phyloP scores from a whole-genome alignment of 2,797 vertebrate species.

The Tiaroga cobitis region DNA sequence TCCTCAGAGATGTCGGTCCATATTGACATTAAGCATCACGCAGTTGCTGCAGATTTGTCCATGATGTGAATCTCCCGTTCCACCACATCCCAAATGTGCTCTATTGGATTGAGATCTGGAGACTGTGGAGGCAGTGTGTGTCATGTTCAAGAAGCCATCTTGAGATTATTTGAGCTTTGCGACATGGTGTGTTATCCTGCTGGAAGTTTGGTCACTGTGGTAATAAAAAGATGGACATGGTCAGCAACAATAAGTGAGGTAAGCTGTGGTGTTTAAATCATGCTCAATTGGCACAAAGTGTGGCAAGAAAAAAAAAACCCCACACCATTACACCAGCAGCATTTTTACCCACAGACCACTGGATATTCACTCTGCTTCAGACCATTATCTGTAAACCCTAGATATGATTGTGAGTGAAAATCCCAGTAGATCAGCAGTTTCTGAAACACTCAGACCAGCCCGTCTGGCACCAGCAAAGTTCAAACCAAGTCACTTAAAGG shows the following conservation, averaged over 20 bases:
- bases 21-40: slow-evolving; percentile 59
- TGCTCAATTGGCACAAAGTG: too few species aligned
- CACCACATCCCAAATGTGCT: neutral
- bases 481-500: too few species aligned
- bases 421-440: too few species aligned
- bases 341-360: too few species aligned
- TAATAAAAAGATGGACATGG: neutral
- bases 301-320: too few species aligned
- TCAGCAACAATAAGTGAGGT: neutral
- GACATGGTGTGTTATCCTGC: neutral
- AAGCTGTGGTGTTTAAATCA: too few species aligned
- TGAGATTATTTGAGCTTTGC: neutral
- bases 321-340: too few species aligned
- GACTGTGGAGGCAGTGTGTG: neutral
- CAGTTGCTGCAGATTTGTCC: slow-evolving; percentile 68
- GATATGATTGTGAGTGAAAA: too few species aligned
- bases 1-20: neutral
- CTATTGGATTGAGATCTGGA: neutral
- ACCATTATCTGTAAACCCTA: too few species aligned
- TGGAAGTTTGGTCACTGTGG: neutral
- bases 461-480: too few species aligned
- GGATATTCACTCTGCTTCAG: too few species aligned
- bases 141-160: neutral
- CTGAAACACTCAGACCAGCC: too few species aligned
- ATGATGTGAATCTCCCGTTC: slow-evolving; percentile 54